Evolutionary conservation across 2,113 vertebrate species (phyloP), one percentile per base, ranked within the genome.

Genomic region (Orientallactaga bullata): DNA sequence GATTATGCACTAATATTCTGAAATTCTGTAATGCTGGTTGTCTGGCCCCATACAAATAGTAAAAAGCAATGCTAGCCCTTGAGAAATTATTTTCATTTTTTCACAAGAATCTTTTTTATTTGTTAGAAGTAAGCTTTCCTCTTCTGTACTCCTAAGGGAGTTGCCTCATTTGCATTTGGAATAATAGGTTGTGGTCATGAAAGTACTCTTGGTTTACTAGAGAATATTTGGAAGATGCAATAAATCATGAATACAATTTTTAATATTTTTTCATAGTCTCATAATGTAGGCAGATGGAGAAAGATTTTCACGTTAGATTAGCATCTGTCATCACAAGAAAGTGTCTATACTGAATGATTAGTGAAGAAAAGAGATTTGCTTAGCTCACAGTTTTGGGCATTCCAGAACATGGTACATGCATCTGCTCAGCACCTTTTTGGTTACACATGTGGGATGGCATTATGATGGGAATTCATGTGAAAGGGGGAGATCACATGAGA

Each of bases 21-120:
- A 83, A 72, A 88, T 88, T 81, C 30, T 71, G 3, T 28, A 85
- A 35, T 79, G 37, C 12, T 51, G 17, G 11, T 35, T 86, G 26
- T 39, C 39, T 89, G 66, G 61, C 5, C 8, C 17, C 26, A 60
- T 60, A 65, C 28, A 94, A 85, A 85, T 51, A 9, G 8, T n/a
- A 77, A 74, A 85, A 79, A 84, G 7, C 10, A 74, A 83, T 68
- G 76, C 5, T 30, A 39, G 24, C 20, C 26, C 23, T 65, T 83
- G 83, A 88, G 32, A 91, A 97, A 93, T 83, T 78, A 83, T 86
- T 93, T 60, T 32, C 30, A 65, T 47, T 85, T 89, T 89, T 61
- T 93, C 11, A 37, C 23, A 86, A 32, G 7, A 63, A 47, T 13
- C 11, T 65, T 71, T 21, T n/a, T 78, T 71, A 18, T 58, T 86